Percentiles rank a stretch among this genome's conserved stretches.
phyloP scores from a whole-genome alignment of 1,140 invertebrate genomes.

The Magallana gigas region DNA sequence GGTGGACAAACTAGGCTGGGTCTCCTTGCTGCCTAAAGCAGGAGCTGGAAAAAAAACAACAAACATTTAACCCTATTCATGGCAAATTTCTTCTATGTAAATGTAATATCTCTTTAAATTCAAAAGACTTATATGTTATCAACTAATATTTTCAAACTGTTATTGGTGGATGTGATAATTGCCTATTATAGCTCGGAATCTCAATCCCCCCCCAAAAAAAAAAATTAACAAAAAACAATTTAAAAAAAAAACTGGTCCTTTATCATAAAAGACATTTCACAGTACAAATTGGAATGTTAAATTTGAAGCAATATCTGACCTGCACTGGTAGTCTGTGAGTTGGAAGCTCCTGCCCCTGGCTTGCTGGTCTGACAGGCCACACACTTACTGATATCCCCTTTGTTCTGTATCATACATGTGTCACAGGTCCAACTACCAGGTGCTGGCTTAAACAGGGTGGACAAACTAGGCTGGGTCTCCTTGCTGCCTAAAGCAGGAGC shows the following conservation, averaged over 20 bases:
- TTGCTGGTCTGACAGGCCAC: slow-evolving; percentile 84
- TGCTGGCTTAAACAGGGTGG: slow-evolving; percentile 81
- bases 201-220: too few relatives aligned
- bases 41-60: neutral
- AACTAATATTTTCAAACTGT: too few relatives aligned
- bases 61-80: too few relatives aligned
- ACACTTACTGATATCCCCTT: slow-evolving; percentile 82
- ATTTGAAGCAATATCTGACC: neutral
- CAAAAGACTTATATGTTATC: too few relatives aligned
- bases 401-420: slow-evolving; percentile 85
- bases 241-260: too few relatives aligned
- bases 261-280: too few relatives aligned
- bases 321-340: neutral
- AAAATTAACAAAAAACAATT: too few relatives aligned
- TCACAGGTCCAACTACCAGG: slow-evolving; percentile 84
- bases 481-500: neutral
- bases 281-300: too few relatives aligned
- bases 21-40: neutral
- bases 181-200: too few relatives aligned
- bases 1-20: slow-evolving; percentile 78
- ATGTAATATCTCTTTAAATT: too few relatives aligned
- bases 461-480: slow-evolving; percentile 73
- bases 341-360: slow-evolving; percentile 74
- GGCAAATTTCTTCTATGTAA: too few relatives aligned
- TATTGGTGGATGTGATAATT: too few relatives aligned